A percentile compares a stretch with the other conserved stretches of the same genome.
phyloP scores from a whole-genome alignment of 2,113 vertebrate genomes.

The Lepisosteus oculatus region DNA sequence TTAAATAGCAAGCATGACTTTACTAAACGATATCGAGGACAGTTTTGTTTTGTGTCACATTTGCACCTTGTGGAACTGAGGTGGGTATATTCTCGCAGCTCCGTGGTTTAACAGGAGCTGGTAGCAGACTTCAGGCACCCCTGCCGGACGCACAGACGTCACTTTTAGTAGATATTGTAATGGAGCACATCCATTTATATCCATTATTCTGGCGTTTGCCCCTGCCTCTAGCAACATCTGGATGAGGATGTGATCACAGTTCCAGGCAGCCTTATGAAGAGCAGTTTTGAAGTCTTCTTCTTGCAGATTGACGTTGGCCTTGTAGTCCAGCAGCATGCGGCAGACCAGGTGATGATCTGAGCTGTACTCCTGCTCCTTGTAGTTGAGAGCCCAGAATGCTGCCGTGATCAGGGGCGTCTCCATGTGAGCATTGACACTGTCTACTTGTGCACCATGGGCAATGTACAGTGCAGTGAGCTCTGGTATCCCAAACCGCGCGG shows the following conservation, averaged over 20 bases:
- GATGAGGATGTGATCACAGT: constrained; percentile 85
- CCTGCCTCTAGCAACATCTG: constrained; percentile 89
- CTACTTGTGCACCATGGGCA: constrained; percentile 70
- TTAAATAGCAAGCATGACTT: too few relatives aligned
- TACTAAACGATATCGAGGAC: too few relatives aligned
- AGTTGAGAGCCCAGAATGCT: constrained; percentile 81
- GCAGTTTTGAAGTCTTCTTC: constrained; percentile 87
- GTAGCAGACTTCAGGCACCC: constrained; percentile 79
- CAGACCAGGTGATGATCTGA: constrained; percentile 81
- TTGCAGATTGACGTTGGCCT: constrained; percentile 75
- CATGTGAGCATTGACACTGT: constrained; percentile 71
- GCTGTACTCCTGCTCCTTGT: constrained; percentile 81
- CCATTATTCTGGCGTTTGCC: constrained; percentile 78
- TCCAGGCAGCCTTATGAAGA: constrained; percentile 94
- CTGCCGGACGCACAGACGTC: constrained; percentile 72
- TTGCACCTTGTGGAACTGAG: constrained; percentile 92
- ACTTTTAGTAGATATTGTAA: constrained; percentile 90
- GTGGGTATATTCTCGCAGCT: constrained; percentile 81
- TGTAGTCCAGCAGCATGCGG: constrained; percentile 78
- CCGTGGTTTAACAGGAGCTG: constrained; percentile 90
- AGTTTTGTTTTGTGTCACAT: too few relatives aligned
- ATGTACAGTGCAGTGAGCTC: constrained; percentile 82
- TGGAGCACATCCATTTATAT: constrained; percentile 86
- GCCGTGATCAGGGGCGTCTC: constrained; percentile 87
- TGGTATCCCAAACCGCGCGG: constrained; percentile 73